Evolutionary conservation across 64 coral and sea anemone species (phyloP), one percentile per base, ranked within the genome.

Genomic region (Montipora capricornis): DNA sequence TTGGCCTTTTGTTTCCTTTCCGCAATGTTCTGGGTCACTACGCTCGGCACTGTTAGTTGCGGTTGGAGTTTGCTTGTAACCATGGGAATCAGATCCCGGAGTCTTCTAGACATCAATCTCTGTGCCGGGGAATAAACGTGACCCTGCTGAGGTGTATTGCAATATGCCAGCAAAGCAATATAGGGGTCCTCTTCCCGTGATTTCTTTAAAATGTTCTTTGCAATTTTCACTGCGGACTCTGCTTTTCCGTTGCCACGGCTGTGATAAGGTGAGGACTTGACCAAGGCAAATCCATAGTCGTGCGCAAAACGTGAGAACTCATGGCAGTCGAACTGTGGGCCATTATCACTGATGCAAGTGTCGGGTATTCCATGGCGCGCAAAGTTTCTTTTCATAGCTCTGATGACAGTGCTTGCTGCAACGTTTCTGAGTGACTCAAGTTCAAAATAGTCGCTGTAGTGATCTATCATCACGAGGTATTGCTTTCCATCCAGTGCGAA

Each of bases 251-350:
- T 95, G 20, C 73, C 46, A 2, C 61, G 47, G 74, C 55, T 75
- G 37, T 90, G 80, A 51, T 89, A 83, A 44, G 93, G 93, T 75
- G 93, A 94, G 58, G 83, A 91, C 11, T 81, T 77, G 53, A 95
- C 16, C 11, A 74, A 11, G 49, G 22, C 64, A 85, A 87, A 95
- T 55, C 87, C 93, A 80, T 88, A 88, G 37, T 95, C 83, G 44
- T 13, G 68, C 37, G 87, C 87, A 89, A 94, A 94, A 49, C 81
- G 74, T 53, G 49, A n/a, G 77, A 87, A 93, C 74, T 93, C 82
- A 62, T 77, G 45, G 80, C 76, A 52, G 53, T 68, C 73, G 29
- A 93, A 93, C 47, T 93, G 83, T 87, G 83, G 91, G 14, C 83
- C 91, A 75, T 93, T 88, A 47, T 94, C 92, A 61, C 55, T 76